Base-by-base conservation (phyloP, 1,140 invertebrate genomes). In the Euwallacea fornicatus region DNA sequence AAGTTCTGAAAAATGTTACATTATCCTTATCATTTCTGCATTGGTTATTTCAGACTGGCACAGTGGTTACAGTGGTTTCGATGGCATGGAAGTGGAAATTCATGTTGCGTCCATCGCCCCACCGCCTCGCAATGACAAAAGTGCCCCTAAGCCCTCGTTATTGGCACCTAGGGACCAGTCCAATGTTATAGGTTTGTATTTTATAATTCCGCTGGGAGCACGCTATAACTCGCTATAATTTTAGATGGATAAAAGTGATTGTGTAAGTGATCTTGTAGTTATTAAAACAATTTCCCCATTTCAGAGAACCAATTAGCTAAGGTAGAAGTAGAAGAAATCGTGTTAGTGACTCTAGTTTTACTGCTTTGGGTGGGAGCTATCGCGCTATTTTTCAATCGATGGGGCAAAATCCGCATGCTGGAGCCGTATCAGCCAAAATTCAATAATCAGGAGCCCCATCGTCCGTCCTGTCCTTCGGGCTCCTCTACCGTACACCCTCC, bases 321-420 rank as follows among this genome's bases (percentile, higher is more conserved):
- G 62, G 87, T 89, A 33, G 85, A 91, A 68, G 90, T 90, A 10
- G 91, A 93, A 80, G 91, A 93, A 78, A 87, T 89, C 0, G 83
- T 91, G 10, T 90, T 93, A 60, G 90, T 93, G 6, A 83, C 89
- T 3, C 83, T 93, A 56, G 90, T 93, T 0, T 81, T 93, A 0
- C 79, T 91, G 3, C 83, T 93, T 1, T 93, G 91, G 91, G 86
- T 91, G 7, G 90, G 88, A 0, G 90, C 91, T 7, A 92, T 93
- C 15, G 87, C 89, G 0, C 82, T 93, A 7, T 93, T 93, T 81
- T 91, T 93, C 84, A 93, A 93, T 83, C 87, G 92, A 61, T 94
- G 92, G 92, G 91, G 91, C 67, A 93, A 94, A 83, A 94, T 94
- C 71, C 86, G 91, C 71, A 79, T 93, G 91, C 80, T 93, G 80